Evolutionary conservation across 2,113 vertebrate species (phyloP).

Genomic region (Zosterops japonicus): DNA sequence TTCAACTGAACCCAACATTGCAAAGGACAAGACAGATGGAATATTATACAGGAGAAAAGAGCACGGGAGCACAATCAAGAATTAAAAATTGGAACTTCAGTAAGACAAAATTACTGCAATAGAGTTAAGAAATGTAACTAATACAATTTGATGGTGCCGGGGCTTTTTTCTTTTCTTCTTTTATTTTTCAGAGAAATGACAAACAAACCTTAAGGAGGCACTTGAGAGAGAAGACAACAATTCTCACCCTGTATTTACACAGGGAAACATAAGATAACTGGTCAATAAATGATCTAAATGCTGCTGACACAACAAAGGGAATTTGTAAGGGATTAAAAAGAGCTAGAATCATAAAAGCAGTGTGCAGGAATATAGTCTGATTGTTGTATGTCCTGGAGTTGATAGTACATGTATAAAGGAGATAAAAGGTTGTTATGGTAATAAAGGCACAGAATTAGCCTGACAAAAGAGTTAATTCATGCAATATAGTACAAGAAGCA

Average conservation of each 20-base stretch:
- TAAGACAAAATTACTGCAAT: background rate
- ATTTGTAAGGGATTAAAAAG: background rate
- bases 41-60: background rate
- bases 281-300: background rate
- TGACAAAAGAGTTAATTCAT: background rate
- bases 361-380: background rate
- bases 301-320: background rate
- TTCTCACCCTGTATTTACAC: background rate
- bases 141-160: background rate
- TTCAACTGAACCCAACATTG: background rate
- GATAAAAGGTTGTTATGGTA: slow-evolving; percentile 8
- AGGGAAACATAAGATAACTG: background rate
- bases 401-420: background rate
- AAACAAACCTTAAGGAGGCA: background rate
- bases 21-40: background rate
- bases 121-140: background rate
- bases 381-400: background rate
- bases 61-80: background rate
- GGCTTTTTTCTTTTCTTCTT: background rate
- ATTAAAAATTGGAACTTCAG: background rate
- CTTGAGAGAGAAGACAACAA: background rate
- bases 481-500: background rate
- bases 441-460: slow-evolving; percentile 12
- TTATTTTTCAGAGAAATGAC: background rate
- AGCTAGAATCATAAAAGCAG: background rate